phyloP scores from a whole-genome alignment of 2,113 vertebrate species.

The Tetraodon nigroviridis region DNA sequence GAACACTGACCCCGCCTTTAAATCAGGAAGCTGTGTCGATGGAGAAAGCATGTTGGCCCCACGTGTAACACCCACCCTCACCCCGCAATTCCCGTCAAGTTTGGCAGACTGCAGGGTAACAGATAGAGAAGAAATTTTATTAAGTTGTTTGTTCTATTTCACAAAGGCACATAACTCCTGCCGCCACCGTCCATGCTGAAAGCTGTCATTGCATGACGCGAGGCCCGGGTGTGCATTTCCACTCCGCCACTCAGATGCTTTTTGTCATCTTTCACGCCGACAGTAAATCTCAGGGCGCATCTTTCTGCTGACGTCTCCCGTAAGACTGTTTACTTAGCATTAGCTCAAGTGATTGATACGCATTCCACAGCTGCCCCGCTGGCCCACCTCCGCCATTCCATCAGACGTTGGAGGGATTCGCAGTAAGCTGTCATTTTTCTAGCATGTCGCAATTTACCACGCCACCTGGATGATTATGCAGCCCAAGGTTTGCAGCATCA shows the following conservation, averaged over 20 bases:
- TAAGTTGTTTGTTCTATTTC: constrained; percentile 71
- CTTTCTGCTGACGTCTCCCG: constrained; percentile 36
- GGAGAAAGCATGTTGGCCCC: constrained; percentile 32
- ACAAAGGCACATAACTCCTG: constrained; percentile 61
- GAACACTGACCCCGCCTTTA: constrained; percentile 11
- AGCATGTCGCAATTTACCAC: constrained; percentile 39
- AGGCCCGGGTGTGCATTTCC: constrained; percentile 39
- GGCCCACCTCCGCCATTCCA: constrained; percentile 7
- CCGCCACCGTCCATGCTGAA: constrained; percentile 20
- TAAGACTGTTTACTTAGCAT: constrained; percentile 51
- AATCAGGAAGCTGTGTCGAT: constrained; percentile 11
- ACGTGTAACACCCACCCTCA: constrained; percentile 45
- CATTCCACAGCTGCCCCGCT: constrained; percentile 29
- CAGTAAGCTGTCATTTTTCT: constrained; percentile 34
- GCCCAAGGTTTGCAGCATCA: constrained; percentile 23
- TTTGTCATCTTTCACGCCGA: constrained; percentile 36
- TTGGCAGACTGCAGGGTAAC: constrained; percentile 44
- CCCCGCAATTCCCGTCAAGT: constrained; percentile 59
- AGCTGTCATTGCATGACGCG: constrained; percentile 14
- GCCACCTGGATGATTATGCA: constrained; percentile 19
- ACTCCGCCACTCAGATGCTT: constrained; percentile 39
- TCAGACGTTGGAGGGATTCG: constrained; percentile 31
- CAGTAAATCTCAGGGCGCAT: constrained; percentile 21
- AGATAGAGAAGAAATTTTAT: constrained; percentile 55
- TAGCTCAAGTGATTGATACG: constrained; percentile 31